Evolutionary conservation across 2,797 vertebrate species (phyloP), one percentile per base, ranked within the genome.

Genomic region (Pteropus rufus): DNA sequence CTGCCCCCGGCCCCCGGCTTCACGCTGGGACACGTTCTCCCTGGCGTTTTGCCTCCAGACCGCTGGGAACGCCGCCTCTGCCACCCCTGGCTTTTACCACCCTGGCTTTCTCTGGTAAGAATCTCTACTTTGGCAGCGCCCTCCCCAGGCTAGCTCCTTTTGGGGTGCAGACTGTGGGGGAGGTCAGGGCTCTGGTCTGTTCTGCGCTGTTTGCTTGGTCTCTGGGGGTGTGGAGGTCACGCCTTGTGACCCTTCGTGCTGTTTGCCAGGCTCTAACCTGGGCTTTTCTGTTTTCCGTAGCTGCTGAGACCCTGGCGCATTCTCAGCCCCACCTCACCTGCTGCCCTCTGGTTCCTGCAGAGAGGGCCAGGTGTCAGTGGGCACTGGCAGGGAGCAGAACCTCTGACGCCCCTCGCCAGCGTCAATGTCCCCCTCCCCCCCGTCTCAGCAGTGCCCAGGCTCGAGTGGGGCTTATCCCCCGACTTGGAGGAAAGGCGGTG

Each of bases 1-100:
- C 52, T 26, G 18, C 49, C 34, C 21, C 14, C 3, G 23, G 24
- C 39, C 75, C 49, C 29, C 15, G 34, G 2, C 1, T 7, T 19
- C 15, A 1, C 9, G 0, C 1, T 2, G 4, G 5, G 8, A 15
- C n/a, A 5, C 2, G 3, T 10, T 8, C 4, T 67, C 29, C 26
- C 77, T 3, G 15, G 4, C 5, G 12, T 6, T 24, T 36, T 0
- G 1, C 52, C 8, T 5, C 58, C 41, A 18, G 36, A 15, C 23
- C 0, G 12, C 11, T 67, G 7, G 8, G 86, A 18, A n/a, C 24
- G 3, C 21, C 0, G 2, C 18, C 31, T 16, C 2, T 12, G 14
- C 39, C 9, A 49, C 4, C 41, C 18, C 54, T 39, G 21, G 19
- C 15, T n/a, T 54, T 69, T 14, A 24, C 7, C 31, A 1, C 26